A percentile compares a stretch with the other conserved stretches of the same genome.
Conservation (phyloP, 35 echinoderm and acorn worm genomes). For the Ptychodera flava region DNA sequence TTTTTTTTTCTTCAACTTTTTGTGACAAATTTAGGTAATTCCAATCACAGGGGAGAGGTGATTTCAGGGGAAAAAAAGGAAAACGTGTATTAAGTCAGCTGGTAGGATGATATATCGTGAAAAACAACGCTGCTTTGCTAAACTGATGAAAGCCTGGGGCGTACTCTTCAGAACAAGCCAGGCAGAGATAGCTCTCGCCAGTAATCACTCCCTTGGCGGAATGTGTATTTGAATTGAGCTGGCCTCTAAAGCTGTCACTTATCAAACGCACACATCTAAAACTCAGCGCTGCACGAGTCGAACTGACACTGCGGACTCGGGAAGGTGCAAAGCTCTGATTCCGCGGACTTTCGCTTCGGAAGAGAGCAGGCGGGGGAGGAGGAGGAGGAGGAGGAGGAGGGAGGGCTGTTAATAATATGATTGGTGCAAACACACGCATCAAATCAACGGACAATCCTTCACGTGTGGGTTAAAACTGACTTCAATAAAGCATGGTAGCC, state of each 20-base stretch:
- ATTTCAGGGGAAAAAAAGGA: background rate
- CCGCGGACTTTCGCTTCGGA: no score
- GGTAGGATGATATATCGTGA: background rate
- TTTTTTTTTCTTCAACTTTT: no score
- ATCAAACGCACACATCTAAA: no score
- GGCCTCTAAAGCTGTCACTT: background rate
- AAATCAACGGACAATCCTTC: background rate
- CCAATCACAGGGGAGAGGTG: no score
- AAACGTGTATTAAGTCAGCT: background rate
- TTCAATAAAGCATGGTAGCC: background rate
- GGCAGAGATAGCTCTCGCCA: background rate
- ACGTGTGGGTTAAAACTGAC: background rate
- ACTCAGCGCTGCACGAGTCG: no score
- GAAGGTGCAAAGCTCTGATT: no score
- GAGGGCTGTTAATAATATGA: conserved; percentile 9
- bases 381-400: conserved; percentile 5
- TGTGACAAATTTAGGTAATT: no score
- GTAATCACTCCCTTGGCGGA: background rate
- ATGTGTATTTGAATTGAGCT: background rate
- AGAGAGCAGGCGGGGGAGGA: background rate
- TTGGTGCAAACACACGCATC: conserved; percentile 1
- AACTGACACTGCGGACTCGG: no score
- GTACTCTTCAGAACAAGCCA: background rate
- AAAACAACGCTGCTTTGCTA: background rate
- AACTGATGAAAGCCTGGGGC: background rate